Evolutionary conservation across 2,113 vertebrate genomes (phyloP), one percentile per base, ranked within the genome.

Genomic region (Notothenia rossii): DNA sequence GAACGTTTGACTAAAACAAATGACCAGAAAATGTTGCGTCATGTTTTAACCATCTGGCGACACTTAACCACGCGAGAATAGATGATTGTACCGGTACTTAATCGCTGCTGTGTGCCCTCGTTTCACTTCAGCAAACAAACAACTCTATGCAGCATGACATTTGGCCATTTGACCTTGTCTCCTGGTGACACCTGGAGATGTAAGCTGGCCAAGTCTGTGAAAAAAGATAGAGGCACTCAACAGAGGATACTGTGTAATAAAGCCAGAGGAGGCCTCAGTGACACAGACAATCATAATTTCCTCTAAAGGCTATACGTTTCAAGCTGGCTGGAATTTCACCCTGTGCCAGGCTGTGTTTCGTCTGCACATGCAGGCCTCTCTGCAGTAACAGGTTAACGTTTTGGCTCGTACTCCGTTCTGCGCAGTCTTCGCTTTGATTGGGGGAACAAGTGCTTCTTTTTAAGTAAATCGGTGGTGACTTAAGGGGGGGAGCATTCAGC

Each of bases 271-370:
- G 64, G 20, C n/a, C 51, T 60, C 64, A 89, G 55, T 63, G 54
- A 82, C 75, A 82, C 72, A 82, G 72, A 81, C 75, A 84, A 78
- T 79, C 72, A 70, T 67, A 50, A 87, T 89, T 79, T 70, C 78
- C 68, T 81, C 67, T 81, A 77, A 86, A 86, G 75, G 66, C 85
- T 81, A 71, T 83, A 88, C 36, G 60, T 86, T 86, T 89, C 82
- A 85, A 46, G 83, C 22, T 2, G 65, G 62, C 10, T 91, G 82
- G 86, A 93, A 90, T 90, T 91, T 92, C 83, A 91, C 62, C 75
- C 71, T 5, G 54, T 3, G 40, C 68, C 45, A 10, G 69, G 71
- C 86, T 18, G 72, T 7, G 72, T 64, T 86, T 60, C 58, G 33
- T 81, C 86, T 76, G 85, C 71, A 82, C 64, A 77, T 11, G 71